Conservation (phyloP, 1,140 invertebrate genomes). For the Drosophila murphyi region DNA sequence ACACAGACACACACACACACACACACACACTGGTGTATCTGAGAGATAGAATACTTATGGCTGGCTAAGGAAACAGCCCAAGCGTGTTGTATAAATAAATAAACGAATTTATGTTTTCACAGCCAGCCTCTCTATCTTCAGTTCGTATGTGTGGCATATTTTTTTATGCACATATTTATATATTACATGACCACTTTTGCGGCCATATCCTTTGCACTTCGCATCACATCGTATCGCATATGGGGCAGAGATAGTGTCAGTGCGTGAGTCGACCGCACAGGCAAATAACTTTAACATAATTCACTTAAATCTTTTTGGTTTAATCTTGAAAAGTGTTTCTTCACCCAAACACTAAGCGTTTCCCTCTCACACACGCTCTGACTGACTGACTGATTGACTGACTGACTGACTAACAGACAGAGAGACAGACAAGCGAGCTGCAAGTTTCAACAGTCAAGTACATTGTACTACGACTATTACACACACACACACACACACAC, state of each 20-base stretch:
- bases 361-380: background rate
- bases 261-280: slow-evolving; percentile 54
- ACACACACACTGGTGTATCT: slow-evolving; percentile 18
- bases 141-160: slow-evolving; percentile 26
- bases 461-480: slow-evolving; percentile 3
- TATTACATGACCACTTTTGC: slow-evolving; percentile 63
- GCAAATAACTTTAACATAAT: slow-evolving; percentile 81
- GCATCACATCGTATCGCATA: background rate
- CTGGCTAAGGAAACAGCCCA: slow-evolving; percentile 41
- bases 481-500: slow-evolving; percentile 27
- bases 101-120: slow-evolving; percentile 68
- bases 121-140: slow-evolving; percentile 18
- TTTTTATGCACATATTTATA: slow-evolving; percentile 75
- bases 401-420: slow-evolving; percentile 16
- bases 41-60: slow-evolving; percentile 50
- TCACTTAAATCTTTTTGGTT: slow-evolving; percentile 83
- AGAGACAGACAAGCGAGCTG: slow-evolving; percentile 13
- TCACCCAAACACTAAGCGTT: slow-evolving; percentile 34
- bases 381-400: background rate
- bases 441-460: slow-evolving; percentile 30
- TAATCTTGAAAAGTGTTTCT: slow-evolving; percentile 80
- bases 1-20: slow-evolving; percentile 10
- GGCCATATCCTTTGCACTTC: slow-evolving; percentile 15
- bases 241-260: slow-evolving; percentile 46
- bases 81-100: slow-evolving; percentile 74